Evolutionary conservation across 1,140 invertebrate genomes (phyloP), one percentile per base, ranked within the genome.

Genomic region (Platorchestia sp.): DNA sequence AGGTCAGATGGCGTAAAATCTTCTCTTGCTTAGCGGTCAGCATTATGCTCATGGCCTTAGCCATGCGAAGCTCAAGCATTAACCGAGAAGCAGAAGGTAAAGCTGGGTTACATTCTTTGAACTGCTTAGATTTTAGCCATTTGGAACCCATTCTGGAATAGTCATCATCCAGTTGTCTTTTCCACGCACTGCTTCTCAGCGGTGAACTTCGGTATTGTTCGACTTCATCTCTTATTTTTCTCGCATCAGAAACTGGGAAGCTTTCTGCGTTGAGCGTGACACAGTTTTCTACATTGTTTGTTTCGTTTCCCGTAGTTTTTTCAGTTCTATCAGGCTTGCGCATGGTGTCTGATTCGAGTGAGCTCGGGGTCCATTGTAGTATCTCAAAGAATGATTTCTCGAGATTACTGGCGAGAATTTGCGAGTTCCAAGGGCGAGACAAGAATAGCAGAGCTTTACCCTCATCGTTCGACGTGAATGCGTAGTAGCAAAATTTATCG

Each of bases 401-500:
- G 22, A 93, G 91, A 44, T 10, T 93, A 45, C 45, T 45, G 22
- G 91, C 91, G 19, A 93, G 44, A 47, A 93, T 45, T 44, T 93
- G 91, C 22, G 43, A 45, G 43, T 10, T n/a, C 91, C 91, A 93
- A 5, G 91, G 91, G 27, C 91, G 91, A 22, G 36, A 6, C n/a
- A 93, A 93, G 91, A 93, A 93, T 1, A 45, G 14, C 43, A 19
- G 43, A n/a, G 6, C 91, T 47, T 93, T 45, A 19, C 0, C 10
- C 19, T 7, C 43, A 47, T 93, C 91, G 45, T 93, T 93, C 7
- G 19, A 6, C 19, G 10, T 44, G n/a, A 93, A 93, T 47, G 91
- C 91, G 40, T 45, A 93, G 36, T 93, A 36, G n/a, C 91, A 93
- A 44, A 93, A 93, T 40, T 93, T 93, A 40, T 93, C 91, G 40